Evolutionary conservation across 1,140 invertebrate genomes (phyloP), one percentile per base, ranked within the genome.

Genomic region (Drosophila mayri): DNA sequence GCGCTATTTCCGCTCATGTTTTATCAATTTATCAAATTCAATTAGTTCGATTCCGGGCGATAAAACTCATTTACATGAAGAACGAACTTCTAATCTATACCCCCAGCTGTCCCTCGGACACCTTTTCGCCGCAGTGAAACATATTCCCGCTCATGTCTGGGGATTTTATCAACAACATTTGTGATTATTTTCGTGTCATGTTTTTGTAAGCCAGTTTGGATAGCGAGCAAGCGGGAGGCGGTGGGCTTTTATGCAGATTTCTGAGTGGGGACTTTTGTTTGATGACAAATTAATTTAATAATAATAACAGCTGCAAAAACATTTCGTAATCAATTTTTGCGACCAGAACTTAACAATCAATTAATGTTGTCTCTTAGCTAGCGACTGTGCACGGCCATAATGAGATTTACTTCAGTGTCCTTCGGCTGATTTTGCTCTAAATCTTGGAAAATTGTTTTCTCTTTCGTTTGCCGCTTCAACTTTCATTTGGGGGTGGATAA

Each of bases 231-330:
- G 28, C 28, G 28, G 8, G 25, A 14, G 44, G 46, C 46, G 20
- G 52, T 20, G 5, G 52, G 20, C 52, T 88, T 81, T 87, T 88
- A 87, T 87, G 84, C 84, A 88, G 84, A 87, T 88, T 87, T 88
- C 22, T 50, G 50, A 46, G 49, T 28, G 71, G 47, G 60, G 44
- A 75, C 58, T 71, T 86, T 88, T 87, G 83, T 88, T 87, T 87
- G 84, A 87, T 83, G 67, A 87, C 84, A 87, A 84, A 87, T 87
- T 87, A 87, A 87, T 87, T 87, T 88, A 77, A 87, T 90, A 88
- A 87, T 90, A 88, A 87, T 87, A 87, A 87, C 84, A 87, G 85
- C 84, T 87, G 84, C 85, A 65, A 84, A 90, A 87, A 90, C 84
- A 87, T 87, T 84, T 87, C 71, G 85, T 87, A 88, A 87, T 87